phyloP scores from a whole-genome alignment of 2,113 vertebrate species.

The Thermophis baileyi region DNA sequence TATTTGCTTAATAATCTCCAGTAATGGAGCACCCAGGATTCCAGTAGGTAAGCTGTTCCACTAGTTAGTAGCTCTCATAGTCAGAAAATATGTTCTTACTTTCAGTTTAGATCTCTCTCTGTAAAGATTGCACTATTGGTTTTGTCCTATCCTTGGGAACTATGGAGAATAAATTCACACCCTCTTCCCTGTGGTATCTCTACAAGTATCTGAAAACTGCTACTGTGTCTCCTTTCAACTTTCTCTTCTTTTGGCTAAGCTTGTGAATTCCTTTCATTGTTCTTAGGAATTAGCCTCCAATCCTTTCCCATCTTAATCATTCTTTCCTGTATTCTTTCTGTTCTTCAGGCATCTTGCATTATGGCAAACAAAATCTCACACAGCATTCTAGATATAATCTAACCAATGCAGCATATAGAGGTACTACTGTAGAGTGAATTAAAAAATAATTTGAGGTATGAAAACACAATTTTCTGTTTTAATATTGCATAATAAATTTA shows the following conservation, averaged over 20 bases:
- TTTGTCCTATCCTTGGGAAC: neutral
- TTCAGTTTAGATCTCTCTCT: neutral
- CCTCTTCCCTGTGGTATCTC: neutral
- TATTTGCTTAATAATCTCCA: neutral
- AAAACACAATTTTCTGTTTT: slow-evolving; percentile 51
- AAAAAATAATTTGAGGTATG: slow-evolving; percentile 38
- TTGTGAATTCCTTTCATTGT: neutral
- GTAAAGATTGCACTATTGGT: neutral
- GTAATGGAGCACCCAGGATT: neutral
- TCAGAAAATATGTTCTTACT: neutral
- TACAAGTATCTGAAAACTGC: neutral
- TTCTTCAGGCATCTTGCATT: neutral
- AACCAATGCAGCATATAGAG: neutral
- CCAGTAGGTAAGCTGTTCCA: neutral
- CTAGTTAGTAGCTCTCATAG: neutral
- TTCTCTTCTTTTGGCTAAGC: neutral
- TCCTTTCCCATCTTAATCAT: neutral
- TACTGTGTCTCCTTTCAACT: neutral
- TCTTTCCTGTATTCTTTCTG: neutral
- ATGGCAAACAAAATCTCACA: neutral
- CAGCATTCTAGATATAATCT: neutral
- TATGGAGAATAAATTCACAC: neutral
- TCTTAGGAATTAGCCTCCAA: neutral
- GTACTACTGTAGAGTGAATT: slow-evolving; percentile 41
- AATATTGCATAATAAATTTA: slow-evolving; percentile 46